Evolutionary conservation across 1,140 invertebrate genomes (phyloP), one percentile per base, ranked within the genome.

Genomic region (Diploscapter pachys): DNA sequence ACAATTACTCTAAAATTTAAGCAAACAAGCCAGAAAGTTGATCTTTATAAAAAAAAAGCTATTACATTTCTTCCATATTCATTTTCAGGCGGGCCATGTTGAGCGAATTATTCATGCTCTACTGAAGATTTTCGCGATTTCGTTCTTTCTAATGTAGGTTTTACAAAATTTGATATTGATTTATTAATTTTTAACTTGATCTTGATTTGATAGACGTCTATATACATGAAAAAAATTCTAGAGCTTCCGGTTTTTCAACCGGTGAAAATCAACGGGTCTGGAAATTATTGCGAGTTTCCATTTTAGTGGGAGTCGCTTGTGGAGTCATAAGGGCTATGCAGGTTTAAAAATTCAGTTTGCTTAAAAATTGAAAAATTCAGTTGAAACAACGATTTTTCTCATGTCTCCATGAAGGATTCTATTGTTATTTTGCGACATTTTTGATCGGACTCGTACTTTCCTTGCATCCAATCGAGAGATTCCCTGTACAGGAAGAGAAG

Each of bases 371-470:
- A 31, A 31, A 31, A 2, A 50, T 78, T 57, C 65, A 79, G 77
- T 2, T 79, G 59, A 74, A 79, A 69, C 78, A 79, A 61, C 31
- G 78, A 50, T 65, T 79, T 6, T 79, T 76, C 67, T 72, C 78
- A 56, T 64, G 72, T 53, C 59, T 79, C 3, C 78, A 79, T 69
- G 78, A 79, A 70, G 78, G 77, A 64, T 79, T 79, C 63, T 79
- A 79, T 68, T 65, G 62, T 8, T 65, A 75, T n/a, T 66, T 79
- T 61, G 48, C 78, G 62, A 63, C 71, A 4, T 79, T 79, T 50
- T 51, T 66, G 31, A 65, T 79, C 61, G 65, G 78, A 56, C 55
- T 79, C 52, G 78, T 72, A 53, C 56, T 78, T 4, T 61, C 75
- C 13, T 8, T 78, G 49, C 76, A 64, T 65, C 61, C 75, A n/a